phyloP scores from a whole-genome alignment of 2,797 vertebrate genomes.

The Eulemur coronatus region DNA sequence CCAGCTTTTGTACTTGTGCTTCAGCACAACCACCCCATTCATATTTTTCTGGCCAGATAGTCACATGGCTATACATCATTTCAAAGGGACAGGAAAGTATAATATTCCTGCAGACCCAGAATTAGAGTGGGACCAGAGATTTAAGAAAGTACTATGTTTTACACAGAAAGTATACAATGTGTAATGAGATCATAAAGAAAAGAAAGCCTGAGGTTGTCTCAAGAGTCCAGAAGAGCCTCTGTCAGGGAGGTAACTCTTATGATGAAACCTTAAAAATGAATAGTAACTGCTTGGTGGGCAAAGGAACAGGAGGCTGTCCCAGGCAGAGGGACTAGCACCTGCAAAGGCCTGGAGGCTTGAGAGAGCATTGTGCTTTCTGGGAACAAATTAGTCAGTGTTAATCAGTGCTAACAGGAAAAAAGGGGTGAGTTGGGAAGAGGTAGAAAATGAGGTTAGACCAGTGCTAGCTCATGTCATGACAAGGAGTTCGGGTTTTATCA shows the following conservation, averaged over 20 bases:
- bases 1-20: not conserved
- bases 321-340: not conserved
- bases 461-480: not conserved
- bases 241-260: not conserved
- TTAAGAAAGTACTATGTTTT: not conserved
- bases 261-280: not conserved
- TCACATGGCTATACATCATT: not conserved
- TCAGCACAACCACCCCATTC: not conserved
- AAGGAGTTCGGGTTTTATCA: not conserved
- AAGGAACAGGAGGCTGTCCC: not conserved
- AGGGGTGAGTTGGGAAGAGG: not conserved
- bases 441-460: not conserved
- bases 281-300: not conserved
- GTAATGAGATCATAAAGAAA: not conserved
- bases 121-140: not conserved
- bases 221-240: not conserved
- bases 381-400: not conserved
- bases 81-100: not conserved
- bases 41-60: not conserved
- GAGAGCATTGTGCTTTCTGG: not conserved
- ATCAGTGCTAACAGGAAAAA: not conserved
- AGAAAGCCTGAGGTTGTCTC: not conserved
- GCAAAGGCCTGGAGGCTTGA: not conserved
- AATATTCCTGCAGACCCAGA: not conserved
- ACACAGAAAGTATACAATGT: not conserved